Conservation (phyloP, 64 coral and sea anemone species). For the Porites australiensis region DNA sequence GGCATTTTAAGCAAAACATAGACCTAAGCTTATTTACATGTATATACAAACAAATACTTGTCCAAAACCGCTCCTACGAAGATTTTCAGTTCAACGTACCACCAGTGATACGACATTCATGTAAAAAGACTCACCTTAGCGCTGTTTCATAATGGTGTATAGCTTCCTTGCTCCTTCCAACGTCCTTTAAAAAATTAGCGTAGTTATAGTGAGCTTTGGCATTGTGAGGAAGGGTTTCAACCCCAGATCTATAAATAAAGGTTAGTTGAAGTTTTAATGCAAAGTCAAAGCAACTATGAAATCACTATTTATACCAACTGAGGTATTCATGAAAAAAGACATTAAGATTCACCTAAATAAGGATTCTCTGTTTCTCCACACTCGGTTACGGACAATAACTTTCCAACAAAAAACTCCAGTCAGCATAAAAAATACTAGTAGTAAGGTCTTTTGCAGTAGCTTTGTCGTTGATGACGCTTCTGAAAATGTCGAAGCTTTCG, state of each 20-base stretch:
- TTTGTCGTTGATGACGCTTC: neutral
- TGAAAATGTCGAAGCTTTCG: neutral
- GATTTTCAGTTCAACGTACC: no score
- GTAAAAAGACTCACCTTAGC: conserved; percentile 59
- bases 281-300: no score
- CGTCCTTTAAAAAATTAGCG: conserved; percentile 92
- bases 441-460: neutral
- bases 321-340: neutral
- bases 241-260: conserved; percentile 73
- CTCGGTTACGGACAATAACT: conserved; percentile 66
- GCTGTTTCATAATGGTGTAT: conserved; percentile 77
- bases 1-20: no score
- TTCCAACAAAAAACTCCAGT: conserved; percentile 85
- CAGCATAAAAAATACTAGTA: conserved; percentile 38
- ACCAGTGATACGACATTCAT: no score
- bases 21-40: no score
- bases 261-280: no score
- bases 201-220: conserved; percentile 96
- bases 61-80: no score
- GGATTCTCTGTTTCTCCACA: conserved; percentile 89
- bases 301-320: no score
- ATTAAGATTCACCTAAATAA: conserved; percentile 69
- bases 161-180: conserved; percentile 66
- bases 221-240: conserved; percentile 90
- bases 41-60: no score